These are phyloP conservation scores for Anoplopoma fimbria DNA, from an alignment of 2,113 vertebrate genomes.

Conservation along the genomic window DNA sequence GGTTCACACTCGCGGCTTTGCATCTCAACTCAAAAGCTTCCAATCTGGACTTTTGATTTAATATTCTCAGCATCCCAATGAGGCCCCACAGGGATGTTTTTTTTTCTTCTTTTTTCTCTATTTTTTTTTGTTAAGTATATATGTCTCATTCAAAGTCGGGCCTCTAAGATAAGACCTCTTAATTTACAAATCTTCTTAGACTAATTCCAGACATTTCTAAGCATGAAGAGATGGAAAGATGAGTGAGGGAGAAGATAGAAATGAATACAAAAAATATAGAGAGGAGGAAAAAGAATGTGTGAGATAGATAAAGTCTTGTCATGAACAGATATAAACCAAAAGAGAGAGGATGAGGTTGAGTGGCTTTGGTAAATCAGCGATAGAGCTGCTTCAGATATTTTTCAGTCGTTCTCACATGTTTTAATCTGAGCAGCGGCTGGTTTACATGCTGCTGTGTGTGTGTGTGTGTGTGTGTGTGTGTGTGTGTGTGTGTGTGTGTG, in stretches of 20 bases:
- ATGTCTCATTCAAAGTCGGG: background rate
- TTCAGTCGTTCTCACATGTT: conserved; percentile 43
- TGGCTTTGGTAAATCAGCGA: conserved; percentile 41
- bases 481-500: conserved; percentile 7
- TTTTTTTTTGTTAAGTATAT: background rate
- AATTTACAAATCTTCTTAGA: conserved; percentile 52
- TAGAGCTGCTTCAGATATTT: conserved; percentile 31
- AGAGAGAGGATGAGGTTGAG: conserved; percentile 3
- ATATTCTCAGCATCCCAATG: conserved; percentile 12
- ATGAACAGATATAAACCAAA: conserved; percentile 13
- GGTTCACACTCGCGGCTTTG: background rate
- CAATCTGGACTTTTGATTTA: background rate
- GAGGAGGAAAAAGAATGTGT: no score
- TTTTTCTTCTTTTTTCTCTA: background rate
- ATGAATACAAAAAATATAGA: background rate
- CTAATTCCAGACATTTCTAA: conserved; percentile 29
- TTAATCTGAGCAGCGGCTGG: conserved; percentile 44
- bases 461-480: conserved; percentile 13
- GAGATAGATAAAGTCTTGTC: background rate
- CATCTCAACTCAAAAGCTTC: conserved; percentile 30
- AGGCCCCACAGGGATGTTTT: background rate
- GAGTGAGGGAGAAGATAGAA: background rate
- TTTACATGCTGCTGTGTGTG: conserved; percentile 24
- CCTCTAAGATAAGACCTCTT: conserved; percentile 37
- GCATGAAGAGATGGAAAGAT: background rate